Conservation (phyloP, 2,113 vertebrate genomes). For the Oncorhynchus kisutch region DNA sequence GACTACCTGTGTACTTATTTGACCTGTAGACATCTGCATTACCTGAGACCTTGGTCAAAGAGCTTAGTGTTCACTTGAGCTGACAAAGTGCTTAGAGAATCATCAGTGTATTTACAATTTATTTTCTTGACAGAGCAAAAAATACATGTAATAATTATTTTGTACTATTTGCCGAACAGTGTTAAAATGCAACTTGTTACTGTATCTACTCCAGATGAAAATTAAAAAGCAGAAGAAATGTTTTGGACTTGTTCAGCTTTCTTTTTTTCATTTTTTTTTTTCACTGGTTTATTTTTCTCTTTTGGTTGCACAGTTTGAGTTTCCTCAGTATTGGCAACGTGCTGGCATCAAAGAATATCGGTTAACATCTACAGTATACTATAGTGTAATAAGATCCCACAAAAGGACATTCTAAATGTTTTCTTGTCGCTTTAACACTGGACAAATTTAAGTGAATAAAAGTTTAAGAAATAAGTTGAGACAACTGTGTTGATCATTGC, state of each 20-base stretch:
- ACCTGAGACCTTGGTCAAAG: conserved; percentile 46
- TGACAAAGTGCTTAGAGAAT: conserved; percentile 79
- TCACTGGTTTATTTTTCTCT: conserved; percentile 63
- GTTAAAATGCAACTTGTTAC: conserved; percentile 85
- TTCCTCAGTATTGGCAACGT: conserved; percentile 93
- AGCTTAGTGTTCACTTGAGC: conserved; percentile 74
- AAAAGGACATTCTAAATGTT: conserved; percentile 99
- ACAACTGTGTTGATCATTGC: conserved; percentile 1
- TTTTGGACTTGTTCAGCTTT: conserved; percentile 57
- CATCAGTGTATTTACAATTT: conserved; percentile 94
- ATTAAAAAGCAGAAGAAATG: conserved; percentile 64
- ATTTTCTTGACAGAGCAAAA: conserved; percentile 86
- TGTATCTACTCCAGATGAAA: conserved; percentile 79
- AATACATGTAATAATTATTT: conserved; percentile 86
- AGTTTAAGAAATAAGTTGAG: conserved; percentile 66
- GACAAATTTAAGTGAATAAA: conserved; percentile 92
- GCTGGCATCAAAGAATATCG: conserved; percentile 98
- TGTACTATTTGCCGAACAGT: conserved; percentile 94
- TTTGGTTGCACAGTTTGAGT: conserved; percentile 85
- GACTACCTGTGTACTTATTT: conserved; percentile 76
- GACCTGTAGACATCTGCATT: conserved; percentile 71
- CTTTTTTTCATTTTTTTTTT: conserved; percentile 39
- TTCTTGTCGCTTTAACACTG: conserved; percentile 99
- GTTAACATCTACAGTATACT: conserved; percentile 92
- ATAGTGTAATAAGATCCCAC: conserved; percentile 96